Percentiles rank a stretch among this genome's conserved stretches.
Conservation (phyloP, 2,797 vertebrate genomes). For the Ctenopoma multispine region DNA sequence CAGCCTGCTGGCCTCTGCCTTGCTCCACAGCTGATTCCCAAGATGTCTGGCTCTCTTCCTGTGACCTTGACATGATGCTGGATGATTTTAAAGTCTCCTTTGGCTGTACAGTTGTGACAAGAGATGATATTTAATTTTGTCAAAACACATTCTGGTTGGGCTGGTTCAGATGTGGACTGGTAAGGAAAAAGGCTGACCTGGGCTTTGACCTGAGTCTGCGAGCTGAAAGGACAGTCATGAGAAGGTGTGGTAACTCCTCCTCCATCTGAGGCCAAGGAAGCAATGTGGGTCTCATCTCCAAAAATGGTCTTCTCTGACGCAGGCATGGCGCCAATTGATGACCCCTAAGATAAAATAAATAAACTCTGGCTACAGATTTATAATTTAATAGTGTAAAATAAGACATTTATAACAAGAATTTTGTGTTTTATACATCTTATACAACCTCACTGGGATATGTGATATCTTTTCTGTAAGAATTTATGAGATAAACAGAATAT, state of each 20-base stretch:
- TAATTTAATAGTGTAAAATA: background rate
- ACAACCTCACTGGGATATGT: background rate
- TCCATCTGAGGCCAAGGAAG: constrained; percentile 61
- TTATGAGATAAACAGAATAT: background rate
- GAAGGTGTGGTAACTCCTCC: constrained; percentile 48
- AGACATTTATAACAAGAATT: background rate
- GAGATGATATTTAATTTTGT: constrained; percentile 47
- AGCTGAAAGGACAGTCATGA: constrained; percentile 54
- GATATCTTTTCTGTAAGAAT: background rate
- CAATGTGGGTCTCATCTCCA: constrained; percentile 47
- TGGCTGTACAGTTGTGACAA: constrained; percentile 24
- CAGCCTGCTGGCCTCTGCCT: constrained; percentile 14
- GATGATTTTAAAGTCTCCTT: constrained; percentile 7
- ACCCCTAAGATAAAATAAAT: constrained; percentile 45
- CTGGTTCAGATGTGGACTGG: constrained; percentile 14
- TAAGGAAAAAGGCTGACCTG: constrained; percentile 12
- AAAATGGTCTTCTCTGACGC: constrained; percentile 42
- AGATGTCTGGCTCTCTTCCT: constrained; percentile 9
- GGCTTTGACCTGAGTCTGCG: constrained; percentile 60
- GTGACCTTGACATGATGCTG: constrained; percentile 13
- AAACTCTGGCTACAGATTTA: background rate
- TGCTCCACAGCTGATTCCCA: constrained; percentile 30
- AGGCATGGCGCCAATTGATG: constrained; percentile 39
- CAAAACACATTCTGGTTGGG: constrained; percentile 5
- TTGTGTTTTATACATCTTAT: background rate